phyloP scores from a whole-genome alignment of 92 coral and sea anemone genomes.

The Bergia sp. region DNA sequence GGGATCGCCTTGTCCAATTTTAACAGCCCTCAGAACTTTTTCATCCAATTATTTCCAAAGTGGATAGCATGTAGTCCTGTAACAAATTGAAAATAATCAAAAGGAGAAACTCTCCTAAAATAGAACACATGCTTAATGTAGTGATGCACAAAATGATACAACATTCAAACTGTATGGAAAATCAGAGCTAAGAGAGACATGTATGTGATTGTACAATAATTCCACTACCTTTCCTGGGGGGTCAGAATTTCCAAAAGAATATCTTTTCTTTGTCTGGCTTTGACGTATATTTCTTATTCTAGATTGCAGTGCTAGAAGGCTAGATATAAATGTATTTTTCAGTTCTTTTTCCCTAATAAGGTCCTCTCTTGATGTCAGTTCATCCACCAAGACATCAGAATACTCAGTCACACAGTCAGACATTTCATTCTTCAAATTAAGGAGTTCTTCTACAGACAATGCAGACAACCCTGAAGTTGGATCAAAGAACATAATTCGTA shows the following conservation, averaged over 20 bases:
- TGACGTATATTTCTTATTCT: slow-evolving; percentile 79
- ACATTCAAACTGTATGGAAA: too few relatives aligned
- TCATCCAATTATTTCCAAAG: too few relatives aligned
- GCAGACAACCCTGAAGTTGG: slow-evolving; percentile 74
- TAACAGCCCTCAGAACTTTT: too few relatives aligned
- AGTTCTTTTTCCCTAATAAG: slow-evolving; percentile 90
- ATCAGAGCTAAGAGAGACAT: too few relatives aligned
- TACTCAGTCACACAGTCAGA: slow-evolving; percentile 88
- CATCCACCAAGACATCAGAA: slow-evolving; percentile 88
- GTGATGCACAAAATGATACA: too few relatives aligned
- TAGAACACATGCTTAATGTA: too few relatives aligned
- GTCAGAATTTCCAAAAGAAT: slow-evolving; percentile 37
- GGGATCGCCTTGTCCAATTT: too few relatives aligned
- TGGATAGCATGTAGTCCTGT: too few relatives aligned
- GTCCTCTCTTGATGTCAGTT: slow-evolving; percentile 84
- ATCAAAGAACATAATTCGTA: background rate
- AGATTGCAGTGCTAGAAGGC: slow-evolving; percentile 87
- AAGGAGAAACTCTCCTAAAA: too few relatives aligned
- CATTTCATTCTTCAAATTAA: slow-evolving; percentile 83
- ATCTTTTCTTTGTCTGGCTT: slow-evolving; percentile 71
- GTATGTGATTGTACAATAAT: background rate
- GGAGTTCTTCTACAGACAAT: slow-evolving; percentile 77
- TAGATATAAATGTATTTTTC: slow-evolving; percentile 93
- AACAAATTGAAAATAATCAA: too few relatives aligned
- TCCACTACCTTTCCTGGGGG: slow-evolving; percentile 38